Base-by-base conservation (phyloP, 2,797 vertebrate species). In the Serranus cabrilla region DNA sequence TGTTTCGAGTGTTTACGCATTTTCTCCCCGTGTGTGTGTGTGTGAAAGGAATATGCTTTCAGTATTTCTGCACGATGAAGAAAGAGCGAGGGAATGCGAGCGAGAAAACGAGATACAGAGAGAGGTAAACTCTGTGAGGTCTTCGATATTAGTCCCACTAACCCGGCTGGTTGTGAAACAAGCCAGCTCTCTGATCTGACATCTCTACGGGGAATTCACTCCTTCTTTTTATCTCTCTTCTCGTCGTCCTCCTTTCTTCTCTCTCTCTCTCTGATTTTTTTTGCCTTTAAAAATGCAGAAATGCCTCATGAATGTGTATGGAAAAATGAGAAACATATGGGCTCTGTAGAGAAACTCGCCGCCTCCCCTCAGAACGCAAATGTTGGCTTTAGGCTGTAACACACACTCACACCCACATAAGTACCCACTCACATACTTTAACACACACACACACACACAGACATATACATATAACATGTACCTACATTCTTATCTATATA, bases 261-360 rank as follows among this genome's bases (percentile, higher is more conserved):
- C 21, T 43, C 59, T 43, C 59, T 61, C 56, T 75, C 59, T 70
- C 77, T 37, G 13, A 39, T 63, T 75, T 76, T 59, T 64, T 77
- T 61, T 34, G n/a, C 66, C 84, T 83, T 54, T 74, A 57, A 88
- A 84, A 86, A 93, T 93, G 87, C 88, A 92, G 89, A 94, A 93
- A 92, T 89, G 80, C 86, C 87, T 93, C 92, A 92, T 92, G 93
- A 94, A 92, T 93, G 91, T 90, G 89, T 91, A 94, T 92, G 70
- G 77, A 90, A 76, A 85, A 95, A 96, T 93, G 83, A 94, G 93
- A 94, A 95, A 89, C 95, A 95, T 78, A 94, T 95, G 95, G 88
- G 71, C 83, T 63, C 79, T 76, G 75, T 74, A 46, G 77, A 84
- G 59, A 79, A 82, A 84, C 80, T 76, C 50, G n/a, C 78, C 58